These are phyloP conservation scores for Drosophila teissieri DNA, from an alignment of 1,140 invertebrate genomes.

Conservation along the genomic window DNA sequence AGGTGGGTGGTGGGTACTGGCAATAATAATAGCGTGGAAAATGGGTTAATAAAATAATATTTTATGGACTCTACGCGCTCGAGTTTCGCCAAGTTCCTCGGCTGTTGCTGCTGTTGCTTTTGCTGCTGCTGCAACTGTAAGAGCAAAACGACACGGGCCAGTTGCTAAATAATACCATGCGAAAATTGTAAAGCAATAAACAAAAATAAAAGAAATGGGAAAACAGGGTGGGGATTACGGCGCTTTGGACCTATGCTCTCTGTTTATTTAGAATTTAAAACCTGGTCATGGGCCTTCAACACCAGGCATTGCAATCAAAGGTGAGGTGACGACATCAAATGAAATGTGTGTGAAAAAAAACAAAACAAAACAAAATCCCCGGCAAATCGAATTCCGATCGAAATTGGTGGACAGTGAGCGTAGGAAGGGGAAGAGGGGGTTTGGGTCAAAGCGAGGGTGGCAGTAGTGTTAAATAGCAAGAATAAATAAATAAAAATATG, in stretches of 20 bases:
- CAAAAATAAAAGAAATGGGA: constrained; percentile 1
- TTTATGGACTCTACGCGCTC: constrained; percentile 26
- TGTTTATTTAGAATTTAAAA: constrained; percentile 16
- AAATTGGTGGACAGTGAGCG: not conserved
- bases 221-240: constrained; percentile 33
- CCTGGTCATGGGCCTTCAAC: constrained; percentile 1
- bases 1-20: not conserved
- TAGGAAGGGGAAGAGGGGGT: too few species aligned
- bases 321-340: constrained; percentile 1
- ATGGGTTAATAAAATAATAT: constrained; percentile 66
- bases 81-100: constrained; percentile 11
- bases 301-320: constrained; percentile 3
- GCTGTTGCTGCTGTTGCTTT: not conserved
- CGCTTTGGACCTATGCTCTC: not conserved
- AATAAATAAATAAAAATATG: constrained; percentile 47
- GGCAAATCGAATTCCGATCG: constrained; percentile 40
- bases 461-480: not conserved
- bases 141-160: constrained; percentile 27
- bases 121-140: constrained; percentile 8
- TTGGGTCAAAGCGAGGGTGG: constrained; percentile 4
- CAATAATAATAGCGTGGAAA: constrained; percentile 67
- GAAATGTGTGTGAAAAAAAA: not conserved
- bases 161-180: constrained; percentile 70
- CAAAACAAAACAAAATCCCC: constrained; percentile 6
- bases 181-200: constrained; percentile 48